phyloP scores from a whole-genome alignment of 2,113 vertebrate genomes.

The Morphnarchus princeps region DNA sequence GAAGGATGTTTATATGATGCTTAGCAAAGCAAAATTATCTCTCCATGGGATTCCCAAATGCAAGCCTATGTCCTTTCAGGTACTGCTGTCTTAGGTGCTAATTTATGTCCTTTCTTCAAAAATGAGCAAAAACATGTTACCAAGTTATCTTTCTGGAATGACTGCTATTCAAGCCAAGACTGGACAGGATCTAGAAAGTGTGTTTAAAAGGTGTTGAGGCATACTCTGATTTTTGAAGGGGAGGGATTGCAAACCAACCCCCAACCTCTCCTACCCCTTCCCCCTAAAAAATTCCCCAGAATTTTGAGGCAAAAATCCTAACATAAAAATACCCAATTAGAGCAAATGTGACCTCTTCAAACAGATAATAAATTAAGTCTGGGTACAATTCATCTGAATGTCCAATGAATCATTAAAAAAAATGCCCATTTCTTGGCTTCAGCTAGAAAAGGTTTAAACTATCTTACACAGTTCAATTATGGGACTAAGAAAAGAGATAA shows the following conservation, averaged over 20 bases:
- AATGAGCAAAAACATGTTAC: fast-evolving
- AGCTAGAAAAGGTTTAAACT: not conserved
- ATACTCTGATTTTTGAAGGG: not conserved
- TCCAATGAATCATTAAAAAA: not conserved
- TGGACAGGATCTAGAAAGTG: not conserved
- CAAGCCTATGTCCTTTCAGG: not conserved
- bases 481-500: not conserved
- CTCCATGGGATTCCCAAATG: not conserved
- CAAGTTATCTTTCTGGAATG: not conserved
- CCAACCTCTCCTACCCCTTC: not conserved
- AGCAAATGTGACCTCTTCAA: not conserved
- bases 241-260: not conserved
- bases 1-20: not conserved
- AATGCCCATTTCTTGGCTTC: not conserved
- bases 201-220: not conserved
- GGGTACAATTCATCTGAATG: not conserved
- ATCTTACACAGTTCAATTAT: not conserved
- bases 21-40: not conserved
- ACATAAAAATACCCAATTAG: not conserved
- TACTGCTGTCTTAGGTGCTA: not conserved
- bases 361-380: not conserved
- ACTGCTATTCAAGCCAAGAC: not conserved
- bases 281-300: fast-evolving
- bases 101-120: not conserved
- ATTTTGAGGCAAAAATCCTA: not conserved